Conservation (phyloP, 2,888 invertebrate genomes). For the Amphipyra berbera region DNA sequence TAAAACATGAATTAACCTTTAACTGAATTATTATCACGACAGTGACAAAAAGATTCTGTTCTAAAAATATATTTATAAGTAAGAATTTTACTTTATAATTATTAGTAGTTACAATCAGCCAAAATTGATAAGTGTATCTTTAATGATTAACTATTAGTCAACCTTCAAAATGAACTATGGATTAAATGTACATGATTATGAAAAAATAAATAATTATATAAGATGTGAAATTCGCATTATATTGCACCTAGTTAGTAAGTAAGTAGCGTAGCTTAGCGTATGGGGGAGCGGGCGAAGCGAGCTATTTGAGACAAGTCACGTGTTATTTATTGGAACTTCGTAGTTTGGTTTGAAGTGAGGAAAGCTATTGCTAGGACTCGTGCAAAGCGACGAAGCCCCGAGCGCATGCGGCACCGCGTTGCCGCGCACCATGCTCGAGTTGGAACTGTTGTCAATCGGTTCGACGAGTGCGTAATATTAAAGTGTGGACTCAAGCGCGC, state of each 20-base stretch:
- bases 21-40: constrained; percentile 15
- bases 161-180: constrained; percentile 66
- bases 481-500: constrained; percentile 37
- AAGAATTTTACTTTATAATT: constrained; percentile 55
- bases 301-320: constrained; percentile 4
- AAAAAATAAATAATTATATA: constrained; percentile 68
- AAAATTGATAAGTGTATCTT: constrained; percentile 60
- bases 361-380: constrained; percentile 16
- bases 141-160: constrained; percentile 61
- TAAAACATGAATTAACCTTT: not conserved
- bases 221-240: constrained; percentile 80
- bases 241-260: constrained; percentile 86
- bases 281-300: constrained; percentile 70
- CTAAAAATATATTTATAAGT: constrained; percentile 24
- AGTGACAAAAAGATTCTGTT: constrained; percentile 30
- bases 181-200: constrained; percentile 72
- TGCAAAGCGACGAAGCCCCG: constrained; percentile 6
- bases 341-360: constrained; percentile 5
- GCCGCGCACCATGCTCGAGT: not conserved
- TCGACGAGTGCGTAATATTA: constrained; percentile 3
- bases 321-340: constrained; percentile 3
- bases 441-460: constrained; percentile 3
- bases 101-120: constrained; percentile 62
- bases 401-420: not conserved
- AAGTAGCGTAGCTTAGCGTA: constrained; percentile 79